Evolutionary conservation across 2,113 vertebrate species (phyloP), one percentile per base, ranked within the genome.

Genomic region (Siniperca chuatsi): DNA sequence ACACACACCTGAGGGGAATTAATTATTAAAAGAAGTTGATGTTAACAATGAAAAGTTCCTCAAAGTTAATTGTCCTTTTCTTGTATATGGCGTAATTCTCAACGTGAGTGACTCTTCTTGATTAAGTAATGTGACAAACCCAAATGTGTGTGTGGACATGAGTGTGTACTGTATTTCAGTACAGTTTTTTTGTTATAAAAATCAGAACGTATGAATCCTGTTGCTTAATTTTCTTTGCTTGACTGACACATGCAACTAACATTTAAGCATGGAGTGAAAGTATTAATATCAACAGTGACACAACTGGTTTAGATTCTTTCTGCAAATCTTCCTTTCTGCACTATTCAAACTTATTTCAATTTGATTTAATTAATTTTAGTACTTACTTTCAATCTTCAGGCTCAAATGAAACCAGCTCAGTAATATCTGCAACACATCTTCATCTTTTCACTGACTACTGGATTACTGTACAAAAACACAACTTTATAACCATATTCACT

Each of bases 1-100:
- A 80, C 64, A 79, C 48, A 78, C 55, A 65, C 65, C 44, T 55
- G 62, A 71, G n/a, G 33, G 25, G 16, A 61, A 21, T 29, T 29
- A 29, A 67, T 61, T 23, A 48, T 66, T 60, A 74, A 42, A 50
- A 74, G 54, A 60, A 46, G 6, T 2, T 57, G n/a, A 54, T 18
- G 61, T 69, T 33, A 21, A 71, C n/a, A 70, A 23, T 66, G 23
- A 73, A 78, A 60, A 20, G 18, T 66, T 74, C 29, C 29, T 29
- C 29, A 29, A 29, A 46, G n/a, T 12, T 64, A 4, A n/a, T 61
- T 37, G 5, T 11, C 18, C 0, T 18, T 29, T 61, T 10, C 50
- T 57, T 29, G 29, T 29, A 29, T 29, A 29, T 29, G 1, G 29
- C 16, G 42, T 29, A 6, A 68, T 68, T 9, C 8, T 52, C 8